phyloP scores from a whole-genome alignment of 2,113 vertebrate species.

The Hemicordylus capensis region DNA sequence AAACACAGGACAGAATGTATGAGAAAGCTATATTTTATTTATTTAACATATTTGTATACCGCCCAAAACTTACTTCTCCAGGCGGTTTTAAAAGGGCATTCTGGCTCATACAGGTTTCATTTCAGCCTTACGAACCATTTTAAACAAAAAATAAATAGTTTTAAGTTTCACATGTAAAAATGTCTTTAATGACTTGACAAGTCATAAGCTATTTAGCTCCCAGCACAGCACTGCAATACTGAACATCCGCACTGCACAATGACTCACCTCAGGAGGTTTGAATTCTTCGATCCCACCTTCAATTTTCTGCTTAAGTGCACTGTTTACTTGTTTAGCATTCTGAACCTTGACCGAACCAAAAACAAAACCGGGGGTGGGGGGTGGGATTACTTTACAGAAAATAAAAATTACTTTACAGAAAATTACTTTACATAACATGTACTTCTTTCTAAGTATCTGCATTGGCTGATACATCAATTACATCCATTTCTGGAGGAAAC shows the following conservation, averaged over 20 bases:
- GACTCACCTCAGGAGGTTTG: slow-evolving; percentile 91
- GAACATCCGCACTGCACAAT: slow-evolving; percentile 24
- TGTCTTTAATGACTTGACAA: not conserved
- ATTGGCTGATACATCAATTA: not conserved
- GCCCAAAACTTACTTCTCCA: too few relatives aligned
- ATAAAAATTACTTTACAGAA: slow-evolving; percentile 30
- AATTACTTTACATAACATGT: not conserved
- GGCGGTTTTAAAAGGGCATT: not conserved
- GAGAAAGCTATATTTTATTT: not conserved
- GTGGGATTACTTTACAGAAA: too few relatives aligned
- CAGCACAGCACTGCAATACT: slow-evolving; percentile 13
- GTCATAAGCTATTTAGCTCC: not conserved
- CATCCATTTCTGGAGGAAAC: too few relatives aligned
- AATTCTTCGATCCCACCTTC: slow-evolving; percentile 93
- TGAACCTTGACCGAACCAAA: slow-evolving; percentile 88
- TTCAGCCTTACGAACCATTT: not conserved
- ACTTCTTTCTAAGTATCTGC: not conserved
- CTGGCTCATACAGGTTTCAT: not conserved
- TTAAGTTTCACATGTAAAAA: not conserved
- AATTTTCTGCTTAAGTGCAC: slow-evolving; percentile 95
- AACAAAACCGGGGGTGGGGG: slow-evolving; percentile 42
- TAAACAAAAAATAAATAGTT: not conserved
- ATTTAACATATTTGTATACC: too few relatives aligned
- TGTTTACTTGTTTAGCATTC: slow-evolving; percentile 99
- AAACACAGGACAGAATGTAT: not conserved